These are phyloP conservation scores for Physella acuta DNA, from an alignment of 1,140 invertebrate species.

Conservation along the genomic window DNA sequence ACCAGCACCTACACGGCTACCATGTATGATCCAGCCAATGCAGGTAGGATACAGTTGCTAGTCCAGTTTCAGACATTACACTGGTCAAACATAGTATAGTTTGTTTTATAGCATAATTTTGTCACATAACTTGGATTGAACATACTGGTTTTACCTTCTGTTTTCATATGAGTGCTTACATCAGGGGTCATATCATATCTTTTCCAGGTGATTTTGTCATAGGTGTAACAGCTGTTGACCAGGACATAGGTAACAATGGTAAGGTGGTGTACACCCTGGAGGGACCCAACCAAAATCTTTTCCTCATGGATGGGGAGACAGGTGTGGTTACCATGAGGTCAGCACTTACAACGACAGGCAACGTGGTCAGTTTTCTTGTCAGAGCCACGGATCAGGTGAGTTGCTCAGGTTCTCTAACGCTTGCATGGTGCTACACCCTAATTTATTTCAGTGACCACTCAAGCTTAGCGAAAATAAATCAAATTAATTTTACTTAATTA, in stretches of 20 bases:
- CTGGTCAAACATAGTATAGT: too few species aligned
- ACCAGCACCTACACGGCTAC: slow-evolving; percentile 38
- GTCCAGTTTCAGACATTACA: too few species aligned
- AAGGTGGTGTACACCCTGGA: slow-evolving; percentile 76
- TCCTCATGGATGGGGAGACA: slow-evolving; percentile 55
- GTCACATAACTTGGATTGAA: too few species aligned
- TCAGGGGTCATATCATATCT: not conserved
- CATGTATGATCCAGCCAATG: slow-evolving; percentile 40
- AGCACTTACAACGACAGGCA: slow-evolving; percentile 27
- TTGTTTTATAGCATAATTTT: too few species aligned
- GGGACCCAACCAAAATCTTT: slow-evolving; percentile 65
- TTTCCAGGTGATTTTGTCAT: slow-evolving; percentile 67
- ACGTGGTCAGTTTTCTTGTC: slow-evolving; percentile 59
- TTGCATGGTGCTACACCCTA: too few species aligned
- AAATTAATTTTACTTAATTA: too few species aligned
- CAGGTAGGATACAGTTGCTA: too few species aligned
- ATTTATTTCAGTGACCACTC: too few species aligned
- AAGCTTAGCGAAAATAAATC: too few species aligned
- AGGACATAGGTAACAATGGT: slow-evolving; percentile 51
- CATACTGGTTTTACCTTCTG: too few species aligned
- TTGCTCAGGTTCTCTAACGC: too few species aligned
- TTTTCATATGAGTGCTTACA: too few species aligned
- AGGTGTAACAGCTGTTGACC: slow-evolving; percentile 68
- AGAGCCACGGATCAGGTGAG: slow-evolving; percentile 73
- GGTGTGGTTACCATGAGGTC: slow-evolving; percentile 59